phyloP scores from a whole-genome alignment of 2,888 invertebrate species.

The Catocala sponsa region DNA sequence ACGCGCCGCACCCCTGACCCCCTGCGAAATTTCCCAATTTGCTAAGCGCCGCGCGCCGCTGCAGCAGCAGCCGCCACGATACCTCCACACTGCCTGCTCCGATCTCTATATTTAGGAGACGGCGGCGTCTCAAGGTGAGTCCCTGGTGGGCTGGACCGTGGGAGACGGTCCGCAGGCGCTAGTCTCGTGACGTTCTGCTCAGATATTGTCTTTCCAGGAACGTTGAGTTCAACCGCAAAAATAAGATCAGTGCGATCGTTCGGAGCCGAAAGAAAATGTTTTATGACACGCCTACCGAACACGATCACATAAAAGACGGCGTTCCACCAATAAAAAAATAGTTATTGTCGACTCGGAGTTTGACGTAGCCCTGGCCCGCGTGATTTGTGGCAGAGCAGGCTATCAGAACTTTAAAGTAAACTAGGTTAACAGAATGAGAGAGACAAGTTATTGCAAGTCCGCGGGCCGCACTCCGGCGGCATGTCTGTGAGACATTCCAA shows the following conservation, averaged over 20 bases:
- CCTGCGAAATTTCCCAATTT: slow-evolving; percentile 62
- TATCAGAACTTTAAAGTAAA: slow-evolving; percentile 44
- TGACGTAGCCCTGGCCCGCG: slow-evolving; percentile 66
- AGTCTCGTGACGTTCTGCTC: slow-evolving; percentile 42
- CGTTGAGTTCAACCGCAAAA: slow-evolving; percentile 69
- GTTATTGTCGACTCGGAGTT: slow-evolving; percentile 64
- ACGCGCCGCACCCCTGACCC: slow-evolving; percentile 64
- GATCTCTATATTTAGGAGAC: slow-evolving; percentile 63
- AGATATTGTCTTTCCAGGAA: slow-evolving; percentile 62
- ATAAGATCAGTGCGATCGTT: slow-evolving; percentile 63
- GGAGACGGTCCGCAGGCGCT: slow-evolving; percentile 11
- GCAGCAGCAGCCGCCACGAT: slow-evolving; percentile 47
- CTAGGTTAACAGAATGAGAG: slow-evolving; percentile 38
- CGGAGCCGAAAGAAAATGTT: slow-evolving; percentile 66
- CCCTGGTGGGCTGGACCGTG: slow-evolving; percentile 44
- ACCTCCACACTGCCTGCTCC: slow-evolving; percentile 56
- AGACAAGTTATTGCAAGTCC: slow-evolving; percentile 47
- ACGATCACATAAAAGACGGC: slow-evolving; percentile 64
- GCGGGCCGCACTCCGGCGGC: slow-evolving; percentile 24
- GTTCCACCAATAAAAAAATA: slow-evolving; percentile 71
- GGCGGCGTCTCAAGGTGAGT: slow-evolving; percentile 64
- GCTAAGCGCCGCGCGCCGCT: slow-evolving; percentile 26
- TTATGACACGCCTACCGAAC: slow-evolving; percentile 76
- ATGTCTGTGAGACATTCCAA: slow-evolving; percentile 52
- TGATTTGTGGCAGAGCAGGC: slow-evolving; percentile 73